These are phyloP conservation scores for Microplitis manilae DNA, from an alignment of 2,888 invertebrate genomes.

Conservation along the genomic window DNA sequence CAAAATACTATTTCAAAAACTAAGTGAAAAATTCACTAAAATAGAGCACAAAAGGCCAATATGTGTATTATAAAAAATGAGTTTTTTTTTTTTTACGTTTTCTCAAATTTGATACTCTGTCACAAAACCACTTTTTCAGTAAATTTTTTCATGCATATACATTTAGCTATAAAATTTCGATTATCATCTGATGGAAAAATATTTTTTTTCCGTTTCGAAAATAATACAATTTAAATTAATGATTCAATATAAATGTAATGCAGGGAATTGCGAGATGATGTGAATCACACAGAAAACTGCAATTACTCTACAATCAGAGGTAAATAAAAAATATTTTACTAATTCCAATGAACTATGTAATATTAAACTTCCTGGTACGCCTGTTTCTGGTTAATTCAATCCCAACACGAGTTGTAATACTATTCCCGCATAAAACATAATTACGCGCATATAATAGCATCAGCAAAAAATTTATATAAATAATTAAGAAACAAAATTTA, in stretches of 20 bases:
- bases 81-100: too few species aligned
- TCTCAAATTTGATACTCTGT: neutral
- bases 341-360: constrained; percentile 27
- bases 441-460: constrained; percentile 9
- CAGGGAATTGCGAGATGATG: too few species aligned
- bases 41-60: neutral
- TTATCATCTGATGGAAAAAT: neutral
- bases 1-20: neutral
- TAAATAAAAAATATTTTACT: constrained; percentile 24
- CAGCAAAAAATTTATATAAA: neutral
- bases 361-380: constrained; percentile 40
- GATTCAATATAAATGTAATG: too few species aligned
- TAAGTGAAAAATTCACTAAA: neutral
- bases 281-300: too few species aligned
- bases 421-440: constrained; percentile 15
- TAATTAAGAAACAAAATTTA: too few species aligned
- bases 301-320: constrained; percentile 11
- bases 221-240: too few species aligned
- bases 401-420: constrained; percentile 21
- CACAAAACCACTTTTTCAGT: neutral
- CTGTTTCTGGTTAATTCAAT: constrained; percentile 31
- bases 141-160: neutral
- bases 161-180: neutral
- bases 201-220: neutral
- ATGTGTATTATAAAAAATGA: neutral